Evolutionary conservation across 2,113 vertebrate species (phyloP), one percentile per base, ranked within the genome.

Genomic region (Danionella cerebrum): DNA sequence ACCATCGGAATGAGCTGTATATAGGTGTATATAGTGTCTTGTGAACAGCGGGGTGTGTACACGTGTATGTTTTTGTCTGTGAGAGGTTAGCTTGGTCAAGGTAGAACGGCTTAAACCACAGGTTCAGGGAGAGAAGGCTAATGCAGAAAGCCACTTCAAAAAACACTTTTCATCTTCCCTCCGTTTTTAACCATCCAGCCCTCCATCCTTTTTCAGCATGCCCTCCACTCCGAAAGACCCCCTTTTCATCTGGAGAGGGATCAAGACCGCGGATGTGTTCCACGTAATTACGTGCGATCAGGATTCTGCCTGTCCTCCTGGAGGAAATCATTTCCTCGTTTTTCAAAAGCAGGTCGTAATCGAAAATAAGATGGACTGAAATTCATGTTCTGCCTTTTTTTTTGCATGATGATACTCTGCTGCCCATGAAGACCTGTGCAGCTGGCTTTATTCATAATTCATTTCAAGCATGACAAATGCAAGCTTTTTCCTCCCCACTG

Each of bases 111-210:
- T 74, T 70, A 76, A 84, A 84, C 82, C 75, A 73, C 67, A 69
- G 79, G 78, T 79, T 85, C 79, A 75, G 76, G 14, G 29, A 54
- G 65, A 71, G 65, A 73, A 65, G 67, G 70, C 76, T 83, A 82
- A 85, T 80, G 73, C 77, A 67, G 74, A 79, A 27, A 82, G 80
- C 76, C 81, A 84, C 84, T 84, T 84, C 82, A 83, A 80, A 60
- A 82, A 81, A 54, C 79, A 83, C 77, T 83, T 83, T 83, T 83
- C 81, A 84, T 85, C 72, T 79, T 75, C 82, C 68, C 60, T 75
- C 69, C 64, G 70, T 73, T 55, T 71, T 79, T 76, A 78, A 63
- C 74, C 78, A 80, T 79, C 42, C 78, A 82, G 65, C 70, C 60
- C 72, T 72, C 77, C 67, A 82, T 84, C 75, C 82, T 86, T 85